Conservation (phyloP, 2,888 invertebrate genomes). For the Caenorhabditis zanzibari region DNA sequence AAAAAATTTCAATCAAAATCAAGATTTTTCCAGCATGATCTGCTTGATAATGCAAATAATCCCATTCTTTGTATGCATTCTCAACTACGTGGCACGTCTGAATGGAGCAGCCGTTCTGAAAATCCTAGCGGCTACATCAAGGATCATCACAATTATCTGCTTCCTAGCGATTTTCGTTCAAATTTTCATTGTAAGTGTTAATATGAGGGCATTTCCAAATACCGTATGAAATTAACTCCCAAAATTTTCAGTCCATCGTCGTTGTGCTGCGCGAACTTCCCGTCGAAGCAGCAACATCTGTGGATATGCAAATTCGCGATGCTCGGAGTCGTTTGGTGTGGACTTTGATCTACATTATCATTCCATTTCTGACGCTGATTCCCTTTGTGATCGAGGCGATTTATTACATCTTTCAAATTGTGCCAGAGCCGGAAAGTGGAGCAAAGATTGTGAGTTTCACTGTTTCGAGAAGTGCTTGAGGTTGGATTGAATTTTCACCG, state of each 20-base stretch:
- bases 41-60: conserved; percentile 72
- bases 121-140: conserved; percentile 62
- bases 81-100: conserved; percentile 56
- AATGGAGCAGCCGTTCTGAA: conserved; percentile 54
- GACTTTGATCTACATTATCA: conserved; percentile 62
- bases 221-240: background rate
- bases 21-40: conserved; percentile 59
- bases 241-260: conserved; percentile 65
- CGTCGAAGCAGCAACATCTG: conserved; percentile 66
- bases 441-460: conserved; percentile 32
- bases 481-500: background rate
- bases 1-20: no score
- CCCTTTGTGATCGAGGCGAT: conserved; percentile 66
- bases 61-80: conserved; percentile 70
- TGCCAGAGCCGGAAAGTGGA: conserved; percentile 29
- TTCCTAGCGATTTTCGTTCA: conserved; percentile 62
- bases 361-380: conserved; percentile 67
- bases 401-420: conserved; percentile 59
- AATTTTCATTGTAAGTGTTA: conserved; percentile 53
- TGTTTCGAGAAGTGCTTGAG: background rate
- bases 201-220: no score
- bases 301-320: conserved; percentile 72
- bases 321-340: conserved; percentile 72
- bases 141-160: conserved; percentile 64
- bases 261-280: conserved; percentile 66